These are phyloP conservation scores for Mesocentrotus franciscanus DNA, from an alignment of 53 echinoderm and acorn worm species.

Conservation along the genomic window DNA sequence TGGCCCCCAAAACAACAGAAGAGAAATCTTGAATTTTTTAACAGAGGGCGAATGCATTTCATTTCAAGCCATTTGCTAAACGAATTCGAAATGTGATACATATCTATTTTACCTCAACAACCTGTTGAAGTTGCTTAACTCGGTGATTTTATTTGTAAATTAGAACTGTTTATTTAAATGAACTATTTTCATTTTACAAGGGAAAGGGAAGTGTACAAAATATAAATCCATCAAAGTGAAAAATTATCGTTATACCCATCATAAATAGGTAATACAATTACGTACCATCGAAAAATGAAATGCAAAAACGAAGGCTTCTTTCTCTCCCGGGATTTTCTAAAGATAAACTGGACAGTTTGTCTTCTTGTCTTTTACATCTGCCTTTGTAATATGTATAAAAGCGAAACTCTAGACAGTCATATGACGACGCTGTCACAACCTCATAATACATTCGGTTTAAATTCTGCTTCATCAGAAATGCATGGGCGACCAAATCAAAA, in stretches of 20 bases:
- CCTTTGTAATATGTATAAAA: background rate
- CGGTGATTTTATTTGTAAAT: no score
- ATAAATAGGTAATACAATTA: no score
- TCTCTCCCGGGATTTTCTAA: background rate
- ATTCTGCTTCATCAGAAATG: conserved; percentile 30
- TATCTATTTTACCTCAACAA: no score
- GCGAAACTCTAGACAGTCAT: background rate
- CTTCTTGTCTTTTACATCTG: background rate
- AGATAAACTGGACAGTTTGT: background rate
- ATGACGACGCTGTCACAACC: background rate
- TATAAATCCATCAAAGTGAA: no score
- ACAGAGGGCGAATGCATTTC: background rate
- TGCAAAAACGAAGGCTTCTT: background rate
- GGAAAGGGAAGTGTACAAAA: no score
- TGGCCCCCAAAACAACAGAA: background rate
- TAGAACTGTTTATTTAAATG: no score
- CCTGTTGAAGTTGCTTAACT: no score
- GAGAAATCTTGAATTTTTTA: background rate
- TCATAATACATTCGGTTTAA: background rate
- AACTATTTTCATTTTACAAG: no score
- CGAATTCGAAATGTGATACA: background rate
- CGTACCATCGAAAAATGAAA: no score
- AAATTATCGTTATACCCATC: no score
- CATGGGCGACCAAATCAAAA: conserved; percentile 27
- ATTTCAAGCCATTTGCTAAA: background rate